Evolutionary conservation across 1,140 invertebrate genomes (phyloP).

Genomic region (Ceratina australensis): DNA sequence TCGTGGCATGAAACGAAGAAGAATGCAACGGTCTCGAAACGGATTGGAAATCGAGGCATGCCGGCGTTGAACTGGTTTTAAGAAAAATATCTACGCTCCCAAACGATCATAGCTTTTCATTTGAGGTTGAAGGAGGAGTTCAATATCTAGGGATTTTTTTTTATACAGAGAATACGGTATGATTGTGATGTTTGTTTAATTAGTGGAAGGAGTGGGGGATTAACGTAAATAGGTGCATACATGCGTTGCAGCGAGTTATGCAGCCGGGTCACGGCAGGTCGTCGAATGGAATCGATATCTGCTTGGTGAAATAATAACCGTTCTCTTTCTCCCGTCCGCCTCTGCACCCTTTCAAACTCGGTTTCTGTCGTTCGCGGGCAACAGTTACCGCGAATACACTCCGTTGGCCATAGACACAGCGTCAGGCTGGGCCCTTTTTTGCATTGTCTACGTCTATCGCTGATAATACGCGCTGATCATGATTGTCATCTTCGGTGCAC

Average conservation of each 20-base stretch:
- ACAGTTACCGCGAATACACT: constrained; percentile 3
- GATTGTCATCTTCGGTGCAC: background rate
- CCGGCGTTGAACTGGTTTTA: no score
- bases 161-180: no score
- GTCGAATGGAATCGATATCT: constrained; percentile 68
- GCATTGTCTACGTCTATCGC: background rate
- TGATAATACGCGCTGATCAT: constrained; percentile 26
- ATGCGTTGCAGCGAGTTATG: constrained; percentile 59
- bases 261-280: constrained; percentile 67
- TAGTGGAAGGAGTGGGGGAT: constrained; percentile 27
- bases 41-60: constrained; percentile 6
- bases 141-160: no score
- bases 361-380: background rate
- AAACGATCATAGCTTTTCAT: no score
- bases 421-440: background rate
- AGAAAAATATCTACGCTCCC: no score
- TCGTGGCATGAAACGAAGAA: background rate
- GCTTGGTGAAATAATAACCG: constrained; percentile 65
- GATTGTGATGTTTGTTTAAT: no score
- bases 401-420: background rate
- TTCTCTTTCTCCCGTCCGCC: constrained; percentile 21
- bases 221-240: constrained; percentile 12
- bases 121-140: no score
- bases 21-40: constrained; percentile 14
- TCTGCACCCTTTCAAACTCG: constrained; percentile 3